These are phyloP conservation scores for Puntigrus tetrazona DNA, from an alignment of 2,113 vertebrate genomes.

Conservation along the genomic window DNA sequence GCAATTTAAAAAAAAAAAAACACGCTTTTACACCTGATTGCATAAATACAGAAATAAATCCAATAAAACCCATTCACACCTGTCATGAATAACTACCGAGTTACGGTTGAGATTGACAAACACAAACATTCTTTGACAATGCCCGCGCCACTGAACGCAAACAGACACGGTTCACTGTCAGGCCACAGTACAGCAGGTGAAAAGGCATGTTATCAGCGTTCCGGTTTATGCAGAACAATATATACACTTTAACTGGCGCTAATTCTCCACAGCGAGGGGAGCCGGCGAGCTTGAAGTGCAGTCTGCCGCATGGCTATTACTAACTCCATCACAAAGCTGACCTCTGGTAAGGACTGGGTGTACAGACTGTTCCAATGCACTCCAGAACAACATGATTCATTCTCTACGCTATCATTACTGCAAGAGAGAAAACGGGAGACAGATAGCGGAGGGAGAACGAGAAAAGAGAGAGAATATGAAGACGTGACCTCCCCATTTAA, in stretches of 20 bases:
- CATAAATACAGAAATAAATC: background rate
- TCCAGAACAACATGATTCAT: slow-evolving; percentile 19
- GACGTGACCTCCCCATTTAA: background rate
- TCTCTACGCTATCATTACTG: slow-evolving; percentile 2
- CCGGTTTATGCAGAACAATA: background rate
- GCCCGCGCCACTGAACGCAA: background rate
- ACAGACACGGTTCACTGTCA: background rate
- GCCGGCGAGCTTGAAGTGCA: background rate
- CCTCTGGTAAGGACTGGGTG: slow-evolving; percentile 4
- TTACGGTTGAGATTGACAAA: background rate
- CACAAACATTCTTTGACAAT: background rate
- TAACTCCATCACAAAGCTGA: slow-evolving; percentile 24
- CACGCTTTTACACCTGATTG: too few species aligned
- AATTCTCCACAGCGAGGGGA: background rate
- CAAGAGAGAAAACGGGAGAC: slow-evolving; percentile 33
- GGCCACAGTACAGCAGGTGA: background rate
- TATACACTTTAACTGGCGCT: background rate
- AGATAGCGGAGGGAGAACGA: background rate
- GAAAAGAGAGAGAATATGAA: slow-evolving; percentile 14
- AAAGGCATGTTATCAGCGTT: slow-evolving; percentile 10
- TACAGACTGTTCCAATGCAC: slow-evolving; percentile 29
- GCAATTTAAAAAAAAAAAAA: too few species aligned
- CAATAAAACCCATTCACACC: background rate
- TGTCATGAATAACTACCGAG: background rate
- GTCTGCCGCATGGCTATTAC: background rate